These are phyloP conservation scores for Parapristionchus giblindavisi DNA, from an alignment of 2,888 invertebrate genomes.

Conservation along the genomic window DNA sequence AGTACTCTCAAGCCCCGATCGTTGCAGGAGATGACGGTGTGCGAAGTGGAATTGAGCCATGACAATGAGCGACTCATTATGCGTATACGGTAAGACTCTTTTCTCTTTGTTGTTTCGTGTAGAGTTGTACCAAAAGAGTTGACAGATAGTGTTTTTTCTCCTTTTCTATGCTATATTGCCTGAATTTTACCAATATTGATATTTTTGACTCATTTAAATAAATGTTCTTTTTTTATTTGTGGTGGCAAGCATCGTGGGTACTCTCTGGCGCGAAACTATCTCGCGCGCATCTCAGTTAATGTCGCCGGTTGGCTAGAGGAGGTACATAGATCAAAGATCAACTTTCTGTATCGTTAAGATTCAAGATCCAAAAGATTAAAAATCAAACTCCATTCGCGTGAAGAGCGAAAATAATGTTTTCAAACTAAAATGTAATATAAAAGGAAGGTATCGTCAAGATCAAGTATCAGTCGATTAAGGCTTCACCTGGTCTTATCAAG, in stretches of 20 bases:
- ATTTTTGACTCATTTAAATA: background rate
- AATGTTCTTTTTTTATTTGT: background rate
- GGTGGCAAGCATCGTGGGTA: background rate
- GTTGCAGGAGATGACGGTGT: constrained; percentile 7
- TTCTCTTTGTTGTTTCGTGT: background rate
- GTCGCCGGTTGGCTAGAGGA: background rate
- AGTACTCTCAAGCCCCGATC: background rate
- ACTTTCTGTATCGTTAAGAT: no score
- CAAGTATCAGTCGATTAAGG: background rate
- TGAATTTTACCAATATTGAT: no score
- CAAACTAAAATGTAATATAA: background rate
- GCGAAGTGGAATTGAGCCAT: constrained; percentile 27
- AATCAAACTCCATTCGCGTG: no score
- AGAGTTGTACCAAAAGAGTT: background rate
- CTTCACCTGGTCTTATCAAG: constrained; percentile 8
- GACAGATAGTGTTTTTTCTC: no score
- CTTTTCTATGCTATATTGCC: background rate
- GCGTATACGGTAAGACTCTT: constrained; percentile 9
- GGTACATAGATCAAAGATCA: background rate
- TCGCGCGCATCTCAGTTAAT: constrained; percentile 3
- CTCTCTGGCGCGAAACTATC: constrained; percentile 27
- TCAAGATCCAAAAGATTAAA: no score
- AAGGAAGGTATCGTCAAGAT: background rate
- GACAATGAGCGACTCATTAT: constrained; percentile 4
- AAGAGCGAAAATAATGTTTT: no score